phyloP scores from a whole-genome alignment of 1,140 invertebrate species.

The Drosophila nasuta region DNA sequence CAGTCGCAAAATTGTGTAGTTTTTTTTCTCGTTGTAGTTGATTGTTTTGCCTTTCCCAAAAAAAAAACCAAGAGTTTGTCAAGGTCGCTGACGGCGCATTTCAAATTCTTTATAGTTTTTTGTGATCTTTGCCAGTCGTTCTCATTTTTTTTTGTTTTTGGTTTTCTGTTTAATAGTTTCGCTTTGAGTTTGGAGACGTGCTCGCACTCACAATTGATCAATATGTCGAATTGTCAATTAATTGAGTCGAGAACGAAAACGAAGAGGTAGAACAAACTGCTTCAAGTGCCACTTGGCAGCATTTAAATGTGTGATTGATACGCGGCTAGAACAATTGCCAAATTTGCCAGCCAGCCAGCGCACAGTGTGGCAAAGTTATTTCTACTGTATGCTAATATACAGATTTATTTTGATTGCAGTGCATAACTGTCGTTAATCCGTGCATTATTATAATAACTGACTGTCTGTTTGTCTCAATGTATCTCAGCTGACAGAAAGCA shows the following conservation, averaged over 20 bases:
- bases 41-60: conserved; percentile 56
- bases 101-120: conserved; percentile 79
- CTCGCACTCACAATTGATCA: conserved; percentile 50
- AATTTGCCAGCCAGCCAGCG: not conserved
- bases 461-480: too few relatives aligned
- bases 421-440: conserved; percentile 28
- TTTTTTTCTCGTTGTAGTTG: not conserved
- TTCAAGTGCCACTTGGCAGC: conserved; percentile 18
- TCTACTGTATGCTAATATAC: not conserved
- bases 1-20: conserved; percentile 6
- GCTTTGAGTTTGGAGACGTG: conserved; percentile 50
- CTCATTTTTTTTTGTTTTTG: not conserved
- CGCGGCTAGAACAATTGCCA: conserved; percentile 10
- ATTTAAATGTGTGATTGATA: conserved; percentile 21
- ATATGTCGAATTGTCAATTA: conserved; percentile 64
- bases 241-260: conserved; percentile 17
- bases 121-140: not conserved
- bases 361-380: conserved; percentile 12
- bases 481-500: not conserved
- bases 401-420: conserved; percentile 41
- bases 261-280: conserved; percentile 3
- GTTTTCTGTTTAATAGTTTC: not conserved
- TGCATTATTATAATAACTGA: conserved; percentile 1
- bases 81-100: conserved; percentile 68
- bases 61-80: conserved; percentile 7